These are phyloP conservation scores for Spea multiplicata DNA, from an alignment of 2,113 vertebrate species.

Conservation along the genomic window DNA sequence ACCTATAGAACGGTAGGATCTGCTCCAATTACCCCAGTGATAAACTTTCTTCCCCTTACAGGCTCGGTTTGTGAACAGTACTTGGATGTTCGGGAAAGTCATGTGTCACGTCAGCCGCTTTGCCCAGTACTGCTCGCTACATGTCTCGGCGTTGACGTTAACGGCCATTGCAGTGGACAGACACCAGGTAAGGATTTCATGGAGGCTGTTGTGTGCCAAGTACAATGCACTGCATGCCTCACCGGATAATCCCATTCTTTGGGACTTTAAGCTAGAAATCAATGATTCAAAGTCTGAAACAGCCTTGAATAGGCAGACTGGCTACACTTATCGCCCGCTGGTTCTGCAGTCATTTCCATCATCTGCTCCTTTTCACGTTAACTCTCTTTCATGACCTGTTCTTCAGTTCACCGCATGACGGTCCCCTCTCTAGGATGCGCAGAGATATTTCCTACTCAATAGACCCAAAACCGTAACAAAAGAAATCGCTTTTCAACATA, in stretches of 20 bases:
- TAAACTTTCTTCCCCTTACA: slow-evolving; percentile 50
- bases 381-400: neutral
- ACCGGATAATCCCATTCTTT: neutral
- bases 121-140: slow-evolving; percentile 90
- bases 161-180: slow-evolving; percentile 90
- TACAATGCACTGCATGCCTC: neutral
- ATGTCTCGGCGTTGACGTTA: slow-evolving; percentile 87
- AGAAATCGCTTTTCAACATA: neutral
- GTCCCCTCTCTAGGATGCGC: neutral
- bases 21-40: neutral
- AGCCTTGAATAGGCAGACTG: neutral
- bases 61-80: slow-evolving; percentile 92
- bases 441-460: neutral
- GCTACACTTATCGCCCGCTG: neutral
- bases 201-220: neutral
- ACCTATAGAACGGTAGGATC: neutral
- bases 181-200: slow-evolving; percentile 76
- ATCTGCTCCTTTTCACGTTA: neutral
- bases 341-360: neutral
- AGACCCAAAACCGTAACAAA: neutral
- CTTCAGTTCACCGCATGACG: neutral
- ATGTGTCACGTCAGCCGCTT: slow-evolving; percentile 96
- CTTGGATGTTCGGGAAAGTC: slow-evolving; percentile 86
- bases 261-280: neutral
- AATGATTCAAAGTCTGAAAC: neutral